These are phyloP conservation scores for Drosophila cyrtoloma DNA, from an alignment of 2,888 invertebrate species.

Conservation along the genomic window DNA sequence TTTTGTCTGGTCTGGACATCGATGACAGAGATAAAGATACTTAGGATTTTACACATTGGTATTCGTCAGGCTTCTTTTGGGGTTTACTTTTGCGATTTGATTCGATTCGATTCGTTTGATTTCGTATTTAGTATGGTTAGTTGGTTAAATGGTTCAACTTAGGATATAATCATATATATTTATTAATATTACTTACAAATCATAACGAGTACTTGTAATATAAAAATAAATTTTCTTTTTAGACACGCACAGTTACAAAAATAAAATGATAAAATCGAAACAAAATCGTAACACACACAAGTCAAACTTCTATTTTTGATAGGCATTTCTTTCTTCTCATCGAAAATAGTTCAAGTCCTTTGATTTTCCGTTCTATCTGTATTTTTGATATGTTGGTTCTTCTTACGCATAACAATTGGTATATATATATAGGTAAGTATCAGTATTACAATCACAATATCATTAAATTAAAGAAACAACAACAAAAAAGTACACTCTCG, in stretches of 20 bases:
- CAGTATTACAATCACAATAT: constrained; percentile 28
- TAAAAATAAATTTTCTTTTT: constrained; percentile 49
- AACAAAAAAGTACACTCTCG: constrained; percentile 82
- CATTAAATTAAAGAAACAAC: constrained; percentile 68
- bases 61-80: constrained; percentile 46
- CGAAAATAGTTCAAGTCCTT: constrained; percentile 65
- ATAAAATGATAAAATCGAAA: constrained; percentile 29
- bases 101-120: constrained; percentile 40
- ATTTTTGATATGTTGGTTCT: constrained; percentile 7
- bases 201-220: constrained; percentile 43
- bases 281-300: constrained; percentile 42
- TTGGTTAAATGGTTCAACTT: constrained; percentile 66
- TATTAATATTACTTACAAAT: constrained; percentile 53
- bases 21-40: constrained; percentile 22
- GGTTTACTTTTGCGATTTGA: constrained; percentile 15
- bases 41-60: constrained; percentile 38
- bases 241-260: constrained; percentile 69
- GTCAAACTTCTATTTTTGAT: constrained; percentile 29
- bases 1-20: constrained; percentile 2
- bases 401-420: constrained; percentile 39
- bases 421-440: not conserved
- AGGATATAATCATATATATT: constrained; percentile 26
- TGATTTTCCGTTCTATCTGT: not conserved
- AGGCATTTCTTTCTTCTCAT: constrained; percentile 6
- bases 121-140: constrained; percentile 69